phyloP scores from a whole-genome alignment of 2,797 vertebrate genomes.

The Acanthurus leucopareius region DNA sequence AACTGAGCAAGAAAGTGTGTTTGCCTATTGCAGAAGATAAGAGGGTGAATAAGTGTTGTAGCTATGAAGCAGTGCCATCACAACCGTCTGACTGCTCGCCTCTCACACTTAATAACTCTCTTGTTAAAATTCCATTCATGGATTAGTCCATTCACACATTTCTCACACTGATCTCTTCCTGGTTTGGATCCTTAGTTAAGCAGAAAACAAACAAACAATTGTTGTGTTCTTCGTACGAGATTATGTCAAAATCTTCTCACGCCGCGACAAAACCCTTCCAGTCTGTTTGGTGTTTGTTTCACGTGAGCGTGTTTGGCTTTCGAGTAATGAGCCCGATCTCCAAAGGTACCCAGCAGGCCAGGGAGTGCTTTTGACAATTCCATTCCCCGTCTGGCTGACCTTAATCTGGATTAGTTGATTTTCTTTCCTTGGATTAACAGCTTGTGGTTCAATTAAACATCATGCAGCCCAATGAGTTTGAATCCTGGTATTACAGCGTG shows the following conservation, averaged over 20 bases:
- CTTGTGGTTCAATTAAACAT: constrained; percentile 79
- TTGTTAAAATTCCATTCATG: constrained; percentile 55
- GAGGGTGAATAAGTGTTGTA: constrained; percentile 41
- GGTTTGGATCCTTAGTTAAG: constrained; percentile 45
- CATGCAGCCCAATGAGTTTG: constrained; percentile 76
- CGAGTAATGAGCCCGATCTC: constrained; percentile 66
- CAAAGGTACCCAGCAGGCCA: constrained; percentile 62
- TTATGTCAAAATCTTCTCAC: constrained; percentile 78
- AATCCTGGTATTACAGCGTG: constrained; percentile 63
- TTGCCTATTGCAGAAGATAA: constrained; percentile 36
- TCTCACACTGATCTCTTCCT: constrained; percentile 51
- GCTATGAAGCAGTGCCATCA: constrained; percentile 34
- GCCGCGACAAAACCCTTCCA: constrained; percentile 50
- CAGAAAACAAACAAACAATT: constrained; percentile 71
- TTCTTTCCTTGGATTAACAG: constrained; percentile 80
- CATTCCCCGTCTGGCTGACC: constrained; percentile 74
- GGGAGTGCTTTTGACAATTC: constrained; percentile 65
- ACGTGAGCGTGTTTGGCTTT: constrained; percentile 74
- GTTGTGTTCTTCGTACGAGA: constrained; percentile 53
- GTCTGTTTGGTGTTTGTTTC: constrained; percentile 71
- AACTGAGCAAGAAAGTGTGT: constrained; percentile 38
- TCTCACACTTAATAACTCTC: constrained; percentile 49
- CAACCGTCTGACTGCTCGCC: constrained; percentile 33
- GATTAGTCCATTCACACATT: constrained; percentile 62
- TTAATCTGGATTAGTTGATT: constrained; percentile 86